phyloP scores from a whole-genome alignment of 2,888 invertebrate species.

The Orchesellides sinensis region DNA sequence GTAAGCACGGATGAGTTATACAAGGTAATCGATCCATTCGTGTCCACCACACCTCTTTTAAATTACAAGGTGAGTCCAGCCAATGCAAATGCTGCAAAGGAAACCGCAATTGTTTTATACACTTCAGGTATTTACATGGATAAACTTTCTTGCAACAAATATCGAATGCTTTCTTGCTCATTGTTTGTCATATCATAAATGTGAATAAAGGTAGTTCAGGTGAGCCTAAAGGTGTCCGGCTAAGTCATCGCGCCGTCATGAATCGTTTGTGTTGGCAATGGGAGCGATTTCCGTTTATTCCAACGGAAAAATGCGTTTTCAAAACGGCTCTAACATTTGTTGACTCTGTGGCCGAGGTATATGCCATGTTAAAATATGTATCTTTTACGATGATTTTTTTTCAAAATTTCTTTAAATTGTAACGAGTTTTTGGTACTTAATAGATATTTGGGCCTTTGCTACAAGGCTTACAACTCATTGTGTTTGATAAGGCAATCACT shows the following conservation, averaged over 20 bases:
- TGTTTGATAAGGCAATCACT: slow-evolving; percentile 83
- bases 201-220: slow-evolving; percentile 60
- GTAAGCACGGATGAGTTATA: slow-evolving; percentile 35
- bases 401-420: not conserved
- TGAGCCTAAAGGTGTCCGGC: slow-evolving; percentile 81
- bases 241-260: slow-evolving; percentile 85
- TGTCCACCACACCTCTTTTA: not conserved
- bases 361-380: not conserved
- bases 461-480: slow-evolving; percentile 84
- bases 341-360: slow-evolving; percentile 82
- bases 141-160: not conserved
- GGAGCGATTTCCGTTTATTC: slow-evolving; percentile 86
- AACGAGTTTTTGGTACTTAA: too few relatives aligned
- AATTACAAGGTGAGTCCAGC: not conserved
- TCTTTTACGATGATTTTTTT: too few relatives aligned
- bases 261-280: slow-evolving; percentile 94
- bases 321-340: slow-evolving; percentile 96
- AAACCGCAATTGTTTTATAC: slow-evolving; percentile 86
- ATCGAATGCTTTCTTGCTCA: not conserved
- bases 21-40: not conserved
- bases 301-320: slow-evolving; percentile 87
- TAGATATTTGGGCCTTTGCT: slow-evolving; percentile 91
- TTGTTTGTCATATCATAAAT: too few relatives aligned
- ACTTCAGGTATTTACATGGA: slow-evolving; percentile 81
- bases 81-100: slow-evolving; percentile 72